These are phyloP conservation scores for Caenorhabditis afra DNA, from an alignment of 2,888 invertebrate species.

Conservation along the genomic window DNA sequence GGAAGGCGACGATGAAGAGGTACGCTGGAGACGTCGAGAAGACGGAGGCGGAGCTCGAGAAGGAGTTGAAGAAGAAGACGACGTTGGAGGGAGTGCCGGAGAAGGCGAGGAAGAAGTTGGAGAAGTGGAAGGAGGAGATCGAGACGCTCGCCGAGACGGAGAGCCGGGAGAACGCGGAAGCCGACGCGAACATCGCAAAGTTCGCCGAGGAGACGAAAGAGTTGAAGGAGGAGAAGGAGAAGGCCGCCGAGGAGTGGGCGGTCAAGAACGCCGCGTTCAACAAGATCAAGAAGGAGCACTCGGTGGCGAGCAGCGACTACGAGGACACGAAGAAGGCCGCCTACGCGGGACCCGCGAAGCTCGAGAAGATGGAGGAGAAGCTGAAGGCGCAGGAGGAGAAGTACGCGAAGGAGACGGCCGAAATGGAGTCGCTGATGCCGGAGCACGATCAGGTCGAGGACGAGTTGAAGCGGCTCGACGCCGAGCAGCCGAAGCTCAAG, in stretches of 20 bases:
- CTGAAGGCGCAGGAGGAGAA: conserved; percentile 77
- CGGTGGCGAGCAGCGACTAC: conserved; percentile 81
- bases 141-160: conserved; percentile 81
- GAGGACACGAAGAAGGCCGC: conserved; percentile 83
- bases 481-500: background rate
- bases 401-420: conserved; percentile 53
- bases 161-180: conserved; percentile 18
- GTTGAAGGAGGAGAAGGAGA: conserved; percentile 12
- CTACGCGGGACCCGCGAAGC: conserved; percentile 42
- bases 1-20: conserved; percentile 72
- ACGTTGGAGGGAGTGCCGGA: conserved; percentile 62
- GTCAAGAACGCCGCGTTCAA: conserved; percentile 52
- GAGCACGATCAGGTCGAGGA: background rate
- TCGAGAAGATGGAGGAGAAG: conserved; percentile 75
- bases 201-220: conserved; percentile 36
- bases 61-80: conserved; percentile 80
- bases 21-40: conserved; percentile 32
- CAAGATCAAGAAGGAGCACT: conserved; percentile 23
- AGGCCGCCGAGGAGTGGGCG: conserved; percentile 38
- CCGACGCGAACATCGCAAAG: conserved; percentile 40
- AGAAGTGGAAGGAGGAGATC: conserved; percentile 77
- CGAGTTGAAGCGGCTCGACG: background rate
- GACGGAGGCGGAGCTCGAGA: conserved; percentile 24
- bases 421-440: conserved; percentile 1
- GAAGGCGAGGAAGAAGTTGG: conserved; percentile 63